Base-by-base conservation (phyloP, 2,888 invertebrate species). In the Rhagium mordax region DNA sequence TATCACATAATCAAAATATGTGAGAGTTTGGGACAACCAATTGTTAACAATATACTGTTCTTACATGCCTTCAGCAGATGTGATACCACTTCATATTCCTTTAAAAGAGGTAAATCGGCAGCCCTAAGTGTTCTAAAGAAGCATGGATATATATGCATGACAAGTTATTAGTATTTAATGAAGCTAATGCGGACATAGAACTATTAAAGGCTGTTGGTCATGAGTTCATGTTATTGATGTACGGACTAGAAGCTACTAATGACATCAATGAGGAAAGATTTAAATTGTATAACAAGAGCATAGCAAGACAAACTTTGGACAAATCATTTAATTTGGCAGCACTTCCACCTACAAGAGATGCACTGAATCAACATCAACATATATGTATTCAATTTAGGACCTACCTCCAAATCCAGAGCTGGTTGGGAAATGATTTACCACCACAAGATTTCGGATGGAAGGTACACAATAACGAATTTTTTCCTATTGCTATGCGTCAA, bases 221-320 rank as follows among this genome's bases (percentile, higher is more conserved):
- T 27, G 24, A 57, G 15, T 57, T 57, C n/a, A 21, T 57, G n/a
- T 57, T 57, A 57, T 57, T 57, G 57, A 57, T 57, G 57, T 57
- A 57, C n/a, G 57, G 27, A 10, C 57, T 57, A n/a, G 57, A 27
- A 21, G 57, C 15, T 57, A 57, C 57, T 10, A 21, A 21, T 27
- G 57, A 57, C 16, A 57, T 57, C 21, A 57, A 57, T 57, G 21
- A 48, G 4, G 5, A 68, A 55, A 29, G 64, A 6, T 29, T 13
- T 24, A 66, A 47, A 51, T 15, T 55, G 24, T 24, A 24, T 6
- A 24, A 24, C 16, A 2, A 74, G 62, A 27, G n/a, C 29, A 68
- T 61, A 33, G 49, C 21, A n/a, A 33, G 47, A 71, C 51, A 68
- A 61, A 49, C 49, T 64, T 69, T 62, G 47, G 8, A 53, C 24